These are phyloP conservation scores for Bolborhynchus lineola DNA, from an alignment of 2,113 vertebrate genomes.

Conservation along the genomic window DNA sequence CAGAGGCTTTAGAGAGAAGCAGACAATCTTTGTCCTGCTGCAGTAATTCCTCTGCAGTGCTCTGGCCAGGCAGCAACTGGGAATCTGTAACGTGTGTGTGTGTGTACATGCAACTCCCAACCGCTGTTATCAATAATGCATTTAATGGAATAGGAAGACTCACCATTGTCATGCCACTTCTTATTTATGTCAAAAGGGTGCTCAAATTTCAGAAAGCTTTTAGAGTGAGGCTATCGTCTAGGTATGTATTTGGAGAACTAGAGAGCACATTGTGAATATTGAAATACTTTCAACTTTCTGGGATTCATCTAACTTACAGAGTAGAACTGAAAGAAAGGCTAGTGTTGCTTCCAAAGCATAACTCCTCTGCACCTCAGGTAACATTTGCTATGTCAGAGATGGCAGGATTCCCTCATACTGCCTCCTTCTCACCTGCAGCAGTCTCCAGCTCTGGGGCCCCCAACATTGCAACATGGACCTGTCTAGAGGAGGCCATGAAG, in stretches of 20 bases:
- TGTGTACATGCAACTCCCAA: background rate
- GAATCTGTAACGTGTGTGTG: background rate
- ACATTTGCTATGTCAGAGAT: background rate
- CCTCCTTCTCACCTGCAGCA: background rate
- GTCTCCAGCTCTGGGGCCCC: background rate
- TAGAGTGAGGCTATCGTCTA: background rate
- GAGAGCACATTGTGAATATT: background rate
- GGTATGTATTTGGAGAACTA: background rate
- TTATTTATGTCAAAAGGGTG: conserved; percentile 4
- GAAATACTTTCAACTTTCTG: background rate
- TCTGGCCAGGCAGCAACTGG: background rate
- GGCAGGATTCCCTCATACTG: background rate
- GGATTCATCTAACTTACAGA: background rate
- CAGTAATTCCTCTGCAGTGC: background rate
- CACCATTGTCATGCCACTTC: background rate
- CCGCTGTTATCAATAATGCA: conserved; percentile 29
- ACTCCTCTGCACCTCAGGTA: background rate
- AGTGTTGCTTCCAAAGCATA: background rate
- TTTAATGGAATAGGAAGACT: background rate
- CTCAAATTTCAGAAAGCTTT: conserved; percentile 34
- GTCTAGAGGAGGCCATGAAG: background rate
- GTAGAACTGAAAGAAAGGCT: background rate
- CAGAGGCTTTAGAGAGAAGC: background rate
- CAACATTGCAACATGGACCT: background rate
- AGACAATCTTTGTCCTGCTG: background rate